A percentile compares a stretch with the other conserved stretches of the same genome.
These are phyloP conservation scores for Hyperopisus bebe DNA, from an alignment of 2,113 vertebrate genomes.

Conservation along the genomic window DNA sequence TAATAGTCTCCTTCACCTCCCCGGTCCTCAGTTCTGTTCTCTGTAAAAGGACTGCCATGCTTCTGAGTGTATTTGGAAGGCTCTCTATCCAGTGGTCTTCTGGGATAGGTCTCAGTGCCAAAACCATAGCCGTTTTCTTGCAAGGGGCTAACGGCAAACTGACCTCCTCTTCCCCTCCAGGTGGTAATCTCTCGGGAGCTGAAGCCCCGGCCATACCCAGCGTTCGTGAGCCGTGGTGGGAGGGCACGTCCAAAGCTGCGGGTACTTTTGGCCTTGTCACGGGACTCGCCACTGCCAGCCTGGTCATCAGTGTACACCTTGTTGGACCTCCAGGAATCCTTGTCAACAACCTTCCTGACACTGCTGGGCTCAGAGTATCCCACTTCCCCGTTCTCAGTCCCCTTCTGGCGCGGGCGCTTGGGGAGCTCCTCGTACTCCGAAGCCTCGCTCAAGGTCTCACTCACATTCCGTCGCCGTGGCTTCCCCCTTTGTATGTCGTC, in stretches of 20 bases:
- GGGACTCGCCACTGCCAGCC: constrained; percentile 49
- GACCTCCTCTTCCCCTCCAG: constrained; percentile 72
- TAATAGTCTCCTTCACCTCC: constrained; percentile 72
- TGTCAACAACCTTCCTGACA: constrained; percentile 68
- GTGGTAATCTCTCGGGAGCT: constrained; percentile 68
- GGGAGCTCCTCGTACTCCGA: constrained; percentile 93
- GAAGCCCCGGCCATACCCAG: constrained; percentile 70
- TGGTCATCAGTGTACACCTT: constrained; percentile 82
- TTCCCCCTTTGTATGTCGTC: constrained; percentile 82
- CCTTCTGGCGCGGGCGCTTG: constrained; percentile 83
- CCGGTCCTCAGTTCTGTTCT: constrained; percentile 74
- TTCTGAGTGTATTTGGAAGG: constrained; percentile 68
- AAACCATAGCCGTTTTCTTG: constrained; percentile 74
- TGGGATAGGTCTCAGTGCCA: constrained; percentile 59
- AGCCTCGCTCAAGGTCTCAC: constrained; percentile 89
- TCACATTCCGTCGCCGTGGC: constrained; percentile 81
- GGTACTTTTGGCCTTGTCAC: constrained; percentile 60
- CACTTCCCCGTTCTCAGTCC: constrained; percentile 68
- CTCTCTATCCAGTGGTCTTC: constrained; percentile 71
- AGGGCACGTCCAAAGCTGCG: constrained; percentile 76
- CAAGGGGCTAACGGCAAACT: constrained; percentile 53
- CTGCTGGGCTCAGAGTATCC: constrained; percentile 60
- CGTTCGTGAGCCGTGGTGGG: constrained; percentile 82
- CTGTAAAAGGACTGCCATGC: constrained; percentile 60
- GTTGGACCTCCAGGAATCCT: constrained; percentile 89